A percentile compares a stretch with the other conserved stretches of the same genome.
phyloP scores from a whole-genome alignment of 1,140 invertebrate species.

The Rhizoglyphus robini region DNA sequence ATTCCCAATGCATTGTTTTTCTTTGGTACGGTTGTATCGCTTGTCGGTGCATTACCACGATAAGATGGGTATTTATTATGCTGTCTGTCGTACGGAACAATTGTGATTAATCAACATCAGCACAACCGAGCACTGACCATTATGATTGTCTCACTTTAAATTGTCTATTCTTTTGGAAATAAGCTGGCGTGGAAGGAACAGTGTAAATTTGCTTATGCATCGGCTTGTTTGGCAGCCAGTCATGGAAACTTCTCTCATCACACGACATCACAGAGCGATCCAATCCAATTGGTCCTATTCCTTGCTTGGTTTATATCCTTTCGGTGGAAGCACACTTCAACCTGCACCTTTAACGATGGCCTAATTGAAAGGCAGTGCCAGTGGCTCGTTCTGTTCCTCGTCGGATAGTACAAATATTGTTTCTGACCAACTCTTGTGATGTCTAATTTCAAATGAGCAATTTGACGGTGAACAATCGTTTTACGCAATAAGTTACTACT shows the following conservation, averaged over 20 bases:
- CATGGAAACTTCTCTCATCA: not conserved
- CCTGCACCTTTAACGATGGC: not conserved
- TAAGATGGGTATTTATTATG: constrained; percentile 13
- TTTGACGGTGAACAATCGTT: not conserved
- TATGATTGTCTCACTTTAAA: constrained; percentile 7
- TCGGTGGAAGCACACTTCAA: not conserved
- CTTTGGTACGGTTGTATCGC: not conserved
- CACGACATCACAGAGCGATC: not conserved
- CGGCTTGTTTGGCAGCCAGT: not conserved
- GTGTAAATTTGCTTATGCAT: too few species aligned
- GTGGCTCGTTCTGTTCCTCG: too few species aligned
- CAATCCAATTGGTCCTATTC: not conserved
- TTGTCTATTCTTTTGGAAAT: constrained; percentile 15
- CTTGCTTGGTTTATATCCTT: not conserved
- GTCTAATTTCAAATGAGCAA: too few species aligned
- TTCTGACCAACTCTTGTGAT: too few species aligned
- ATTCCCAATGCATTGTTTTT: too few species aligned
- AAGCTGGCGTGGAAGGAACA: constrained; percentile 1
- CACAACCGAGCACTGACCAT: not conserved
- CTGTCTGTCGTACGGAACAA: not conserved
- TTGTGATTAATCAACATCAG: too few species aligned
- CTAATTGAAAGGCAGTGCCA: constrained; percentile 11
- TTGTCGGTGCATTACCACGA: not conserved
- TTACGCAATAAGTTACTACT: not conserved
- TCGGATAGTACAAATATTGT: too few species aligned